Base-by-base conservation (phyloP, 2,113 vertebrate genomes). In the Xiphias gladius region DNA sequence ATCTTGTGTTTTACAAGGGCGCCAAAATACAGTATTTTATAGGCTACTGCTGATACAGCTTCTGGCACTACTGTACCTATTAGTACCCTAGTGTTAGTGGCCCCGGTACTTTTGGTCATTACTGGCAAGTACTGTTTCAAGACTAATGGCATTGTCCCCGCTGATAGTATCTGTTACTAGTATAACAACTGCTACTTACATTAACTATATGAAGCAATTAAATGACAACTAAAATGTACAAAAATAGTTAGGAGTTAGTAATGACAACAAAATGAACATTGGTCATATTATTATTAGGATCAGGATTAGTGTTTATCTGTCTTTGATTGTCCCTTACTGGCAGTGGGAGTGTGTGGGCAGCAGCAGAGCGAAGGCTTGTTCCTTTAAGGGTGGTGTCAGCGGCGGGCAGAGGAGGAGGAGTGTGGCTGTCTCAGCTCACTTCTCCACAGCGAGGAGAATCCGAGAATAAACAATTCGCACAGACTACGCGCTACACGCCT, bases 371-470 rank as follows among this genome's bases (percentile, higher is more conserved):
- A 6, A 76, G 82, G 59, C 79, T 90, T 96, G 94, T 88, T 88
- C 91, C 95, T 96, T 96, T 96, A 96, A 96, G 93, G 90, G 92
- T 91, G 91, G 89, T 92, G 94, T 93, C 91, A 84, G 91, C 77
- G 59, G 89, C 88, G 35, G 82, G 81, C 75, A n/a, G 86, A 88
- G 91, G 82, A 89, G 92, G 91, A 90, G 92, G 88, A 93, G 93
- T 91, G 89, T 82, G 89, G 68, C 91, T 86, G 89, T 89, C 79
- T 90, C 83, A 86, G 90, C 92, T 92, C 94, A 91, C 88, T 94
- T 85, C 91, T 93, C 87, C 86, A 91, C 86, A 88, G 89, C 85
- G 73, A 91, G 92, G 93, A 88, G 93, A 95, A 94, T 93, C 93
- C 93, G 93, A 93, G 90, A 94, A 94, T 92, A 94, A 94, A 94